phyloP scores from a whole-genome alignment of 1,140 invertebrate genomes.

The Drosophila teissieri region DNA sequence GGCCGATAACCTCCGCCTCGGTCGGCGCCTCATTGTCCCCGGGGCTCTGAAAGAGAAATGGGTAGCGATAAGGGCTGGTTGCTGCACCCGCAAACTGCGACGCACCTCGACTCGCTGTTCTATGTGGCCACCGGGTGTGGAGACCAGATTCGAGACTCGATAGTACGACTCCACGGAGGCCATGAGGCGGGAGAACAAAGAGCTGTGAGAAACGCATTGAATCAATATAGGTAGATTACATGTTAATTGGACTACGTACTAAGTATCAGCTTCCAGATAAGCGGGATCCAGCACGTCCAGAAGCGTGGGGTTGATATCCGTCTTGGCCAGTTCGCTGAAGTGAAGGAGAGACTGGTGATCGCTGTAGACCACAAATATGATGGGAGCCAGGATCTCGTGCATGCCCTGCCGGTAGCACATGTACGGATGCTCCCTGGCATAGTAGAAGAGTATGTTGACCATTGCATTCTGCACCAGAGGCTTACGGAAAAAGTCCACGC shows the following conservation, averaged over 20 bases:
- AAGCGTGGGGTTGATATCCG: slow-evolving; percentile 85
- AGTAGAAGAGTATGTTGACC: slow-evolving; percentile 87
- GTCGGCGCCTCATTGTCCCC: slow-evolving; percentile 55
- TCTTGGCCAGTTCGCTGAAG: slow-evolving; percentile 72
- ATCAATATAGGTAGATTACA: background rate
- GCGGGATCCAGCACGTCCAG: slow-evolving; percentile 87
- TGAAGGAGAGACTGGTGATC: slow-evolving; percentile 89
- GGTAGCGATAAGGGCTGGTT: slow-evolving; percentile 23
- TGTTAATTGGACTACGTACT: slow-evolving; percentile 86
- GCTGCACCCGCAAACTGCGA: slow-evolving; percentile 9
- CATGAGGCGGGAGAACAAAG: slow-evolving; percentile 90
- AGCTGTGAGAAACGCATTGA: slow-evolving; percentile 84
- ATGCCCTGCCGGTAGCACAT: slow-evolving; percentile 93
- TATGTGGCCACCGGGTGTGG: slow-evolving; percentile 84
- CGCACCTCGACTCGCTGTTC: slow-evolving; percentile 44
- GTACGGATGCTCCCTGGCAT: slow-evolving; percentile 89
- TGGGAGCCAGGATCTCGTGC: slow-evolving; percentile 92
- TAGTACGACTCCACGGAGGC: slow-evolving; percentile 90
- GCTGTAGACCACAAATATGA: slow-evolving; percentile 90
- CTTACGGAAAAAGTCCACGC: slow-evolving; percentile 91
- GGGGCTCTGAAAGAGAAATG: slow-evolving; percentile 41
- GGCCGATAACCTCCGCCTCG: slow-evolving; percentile 88
- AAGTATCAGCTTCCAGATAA: slow-evolving; percentile 90
- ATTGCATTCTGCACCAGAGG: slow-evolving; percentile 89
- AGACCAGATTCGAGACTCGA: slow-evolving; percentile 86